Evolutionary conservation across 35 echinoderm and acorn worm genomes (phyloP), one percentile per base, ranked within the genome.

Genomic region (Chiridota heheva): DNA sequence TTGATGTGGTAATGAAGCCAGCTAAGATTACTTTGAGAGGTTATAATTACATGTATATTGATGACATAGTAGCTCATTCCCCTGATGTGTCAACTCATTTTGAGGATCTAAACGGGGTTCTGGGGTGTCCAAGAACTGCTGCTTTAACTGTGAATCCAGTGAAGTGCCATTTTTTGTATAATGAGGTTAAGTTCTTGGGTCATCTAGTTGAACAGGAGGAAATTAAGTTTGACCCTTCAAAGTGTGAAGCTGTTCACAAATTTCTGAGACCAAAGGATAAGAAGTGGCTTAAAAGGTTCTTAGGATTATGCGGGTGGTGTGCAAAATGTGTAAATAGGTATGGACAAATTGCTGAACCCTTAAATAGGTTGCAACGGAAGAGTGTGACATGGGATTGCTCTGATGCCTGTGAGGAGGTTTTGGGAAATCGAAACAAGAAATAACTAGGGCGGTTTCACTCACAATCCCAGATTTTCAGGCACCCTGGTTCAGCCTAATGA

Each of bases 1-100:
- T 72, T 12, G 69, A 72, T 44, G 41, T 44, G 26, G 69, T 72
- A 5, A 25, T 72, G 1, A 5, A 72, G 4, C 37, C 69, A 42
- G 8, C 47, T 22, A 44, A 72, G 2, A n/a, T 17, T 43, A 44
- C 18, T 47, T 13, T 15, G 4, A 18, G 37, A 72, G 15, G 26
- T 24, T 40, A 43, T 22, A 26, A n/a, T 47, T 77, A 77, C 34
- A 29, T 55, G 24, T 77, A 77, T 17, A 77, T 59, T 37, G 53
- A 77, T 59, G 73, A 77, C 25, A 77, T 77, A 36, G 73, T 77
- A 1, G 16, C 60, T 20, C 73, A 77, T 27, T 77, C 73, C 17
- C 10, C 73, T 0, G 27, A 56, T 77, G 51, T 60, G 5, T 1
- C 24, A 12, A 39, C 12, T 29, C 72, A 76, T 58, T 53, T 76